Base-by-base conservation (phyloP, 2,797 vertebrate species). In the Acipenser oxyrinchus region DNA sequence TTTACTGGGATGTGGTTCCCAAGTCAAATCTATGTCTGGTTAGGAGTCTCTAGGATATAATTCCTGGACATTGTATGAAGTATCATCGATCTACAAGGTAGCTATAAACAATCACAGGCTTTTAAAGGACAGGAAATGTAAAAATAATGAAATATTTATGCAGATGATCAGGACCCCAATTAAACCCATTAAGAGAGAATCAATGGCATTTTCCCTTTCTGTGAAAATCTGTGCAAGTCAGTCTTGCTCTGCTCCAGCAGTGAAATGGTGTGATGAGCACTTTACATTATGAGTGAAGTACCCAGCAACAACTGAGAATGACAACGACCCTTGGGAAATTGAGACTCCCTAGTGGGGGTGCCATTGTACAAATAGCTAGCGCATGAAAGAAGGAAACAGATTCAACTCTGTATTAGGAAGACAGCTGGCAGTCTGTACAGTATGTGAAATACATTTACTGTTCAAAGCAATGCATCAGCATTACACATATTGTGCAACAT, bases 71-170 rank as follows among this genome's bases (percentile, higher is more conserved):
- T 69, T 66, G 62, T 64, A 70, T 8, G 48, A 62, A 62, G 13
- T 7, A 15, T 9, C 60, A 77, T 74, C 74, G 61, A 72, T 72
- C 72, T 62, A n/a, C 69, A 71, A 62, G 57, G 73, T 66, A 65
- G 66, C 64, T 72, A 72, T 73, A 76, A 68, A 68, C 37, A 55
- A 62, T 64, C 63, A 62, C 60, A 15, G 55, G 66, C 70, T 78
- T 76, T 76, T 73, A 71, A 68, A 73, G 71, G 13, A 7, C 74
- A 71, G 79, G 82, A 83, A 83, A 83, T 74, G 76, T 77, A 75
- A 72, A 70, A 57, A 72, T 68, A 70, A 74, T 85, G 69, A 87
- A 86, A 82, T 78, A 83, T 86, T 86, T 73, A 86, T 81, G 72
- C 66, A 70, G 74, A 82, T 79, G 72, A 78, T 68, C 68, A 78